Percentiles rank a stretch among this genome's conserved stretches.
phyloP scores from a whole-genome alignment of 1,140 invertebrate species.

The Aplysia californica region DNA sequence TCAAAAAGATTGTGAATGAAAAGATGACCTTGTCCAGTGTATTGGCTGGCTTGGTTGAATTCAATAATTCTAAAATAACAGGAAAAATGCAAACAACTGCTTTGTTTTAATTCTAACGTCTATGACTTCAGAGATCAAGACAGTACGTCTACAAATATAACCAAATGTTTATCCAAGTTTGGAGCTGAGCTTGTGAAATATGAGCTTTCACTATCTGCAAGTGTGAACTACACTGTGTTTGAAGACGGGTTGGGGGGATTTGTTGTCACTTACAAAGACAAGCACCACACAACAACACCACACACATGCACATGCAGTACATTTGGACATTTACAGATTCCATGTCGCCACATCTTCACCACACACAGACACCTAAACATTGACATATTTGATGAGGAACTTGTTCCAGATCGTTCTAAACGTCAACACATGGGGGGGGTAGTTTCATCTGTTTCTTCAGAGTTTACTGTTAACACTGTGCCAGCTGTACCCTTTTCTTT shows the following conservation, averaged over 20 bases:
- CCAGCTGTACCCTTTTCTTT: neutral
- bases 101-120: neutral
- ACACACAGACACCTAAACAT: neutral
- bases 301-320: neutral
- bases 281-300: neutral
- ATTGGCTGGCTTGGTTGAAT: neutral
- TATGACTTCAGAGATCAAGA: neutral
- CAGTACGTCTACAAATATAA: neutral
- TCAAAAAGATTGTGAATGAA: neutral
- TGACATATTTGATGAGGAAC: neutral
- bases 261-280: neutral
- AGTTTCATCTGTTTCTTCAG: neutral
- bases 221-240: neutral
- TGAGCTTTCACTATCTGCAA: neutral
- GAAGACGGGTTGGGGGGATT: neutral
- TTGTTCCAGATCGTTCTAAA: neutral
- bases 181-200: neutral
- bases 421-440: neutral
- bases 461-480: neutral
- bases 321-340: neutral
- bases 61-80: neutral
- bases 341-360: neutral
- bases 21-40: neutral
- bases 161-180: neutral
- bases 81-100: neutral